Evolutionary conservation across 2,113 vertebrate genomes (phyloP), one percentile per base, ranked within the genome.

Genomic region (Gadus macrocephalus): DNA sequence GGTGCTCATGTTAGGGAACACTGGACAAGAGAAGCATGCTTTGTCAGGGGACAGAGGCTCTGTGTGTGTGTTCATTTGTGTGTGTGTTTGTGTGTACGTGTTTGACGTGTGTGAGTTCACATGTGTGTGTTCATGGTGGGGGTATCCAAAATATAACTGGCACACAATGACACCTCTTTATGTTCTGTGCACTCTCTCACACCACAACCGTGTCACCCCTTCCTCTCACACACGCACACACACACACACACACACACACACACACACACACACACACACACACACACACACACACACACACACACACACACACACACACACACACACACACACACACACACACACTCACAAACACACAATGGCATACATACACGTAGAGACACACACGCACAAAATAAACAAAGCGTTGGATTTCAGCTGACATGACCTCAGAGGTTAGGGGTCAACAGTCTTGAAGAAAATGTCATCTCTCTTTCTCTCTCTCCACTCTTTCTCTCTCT

Each of bases 1-100:
- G 69, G 74, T 78, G 74, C 4, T 81, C 78, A 79, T 81, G 82
- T 85, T 73, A 64, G 63, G 67, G 56, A 83, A 77, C 78, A 69
- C 81, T 78, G 74, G 74, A 84, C 80, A 61, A 61, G 9, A 61
- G 17, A 61, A 17, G n/a, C n/a, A 17, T 19, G n/a, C 19, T 58
- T 15, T 58, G 59, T 17, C n/a, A 9, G 17, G 5, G n/a, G 59
- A 3, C 11, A 19, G 59, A 19, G 59, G 59, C 9, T 19, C 59
- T 19, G 59, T 19, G 59, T 61, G 19, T 61, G 59, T 61, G 59
- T 25, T 25, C 22, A 25, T 25, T 25, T 25, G 1, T 25, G 22
- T 25, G 22, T 25, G 22, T 25, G 22, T 25, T 25, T 25, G 22
- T 25, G 22, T 25, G 22, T 25, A 25, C 1, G 59, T 9, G 59